Base-by-base conservation (phyloP, 2,888 invertebrate species). In the Apoda limacodes region DNA sequence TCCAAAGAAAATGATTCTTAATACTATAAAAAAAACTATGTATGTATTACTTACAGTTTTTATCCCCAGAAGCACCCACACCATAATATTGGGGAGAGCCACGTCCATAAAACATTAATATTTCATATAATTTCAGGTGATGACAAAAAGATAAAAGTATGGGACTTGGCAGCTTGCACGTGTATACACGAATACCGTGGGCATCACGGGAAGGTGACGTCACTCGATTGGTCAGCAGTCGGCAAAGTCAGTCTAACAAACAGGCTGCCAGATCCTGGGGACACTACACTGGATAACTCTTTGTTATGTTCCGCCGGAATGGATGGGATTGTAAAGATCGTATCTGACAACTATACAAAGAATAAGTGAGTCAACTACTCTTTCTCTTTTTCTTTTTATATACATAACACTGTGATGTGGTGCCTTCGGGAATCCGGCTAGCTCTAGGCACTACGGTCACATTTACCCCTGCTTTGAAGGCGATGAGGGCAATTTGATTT, bases 101-200 rank as follows among this genome's bases (percentile, higher is more conserved):
- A 14, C n/a, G 13, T 14, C n/a, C 25, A 25, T 13, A 5, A 22
- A 20, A 4, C 9, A 9, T 25, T 13, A 19, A 28, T 9, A 29
- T n/a, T n/a, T n/a, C n/a, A n/a, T n/a, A n/a, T n/a, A n/a, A n/a
- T 47, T 42, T 14, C 49, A 85, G 88, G 87, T 40, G 90, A 89
- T 47, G 90, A 90, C 54, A 83, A 86, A 46, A 82, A 83, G 46
- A 83, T 91, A 9, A 82, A 85, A 60, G 78, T 91, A 11, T 92
- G 90, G 90, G 90, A 91, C 55, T 57, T 92, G 40, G 81, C 85
- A 3, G 82, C 84, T 12, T 86, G 88, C 5, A 83, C 83, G 26
- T 75, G 86, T 35, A 56, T 88, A 9, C 82, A 84, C 38, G 88
- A 89, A 54, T 76, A 89, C 35, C 72, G 82, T 40, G 87, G 87